Conservation (phyloP, 2,888 invertebrate species). For the Panzeria rudis region DNA sequence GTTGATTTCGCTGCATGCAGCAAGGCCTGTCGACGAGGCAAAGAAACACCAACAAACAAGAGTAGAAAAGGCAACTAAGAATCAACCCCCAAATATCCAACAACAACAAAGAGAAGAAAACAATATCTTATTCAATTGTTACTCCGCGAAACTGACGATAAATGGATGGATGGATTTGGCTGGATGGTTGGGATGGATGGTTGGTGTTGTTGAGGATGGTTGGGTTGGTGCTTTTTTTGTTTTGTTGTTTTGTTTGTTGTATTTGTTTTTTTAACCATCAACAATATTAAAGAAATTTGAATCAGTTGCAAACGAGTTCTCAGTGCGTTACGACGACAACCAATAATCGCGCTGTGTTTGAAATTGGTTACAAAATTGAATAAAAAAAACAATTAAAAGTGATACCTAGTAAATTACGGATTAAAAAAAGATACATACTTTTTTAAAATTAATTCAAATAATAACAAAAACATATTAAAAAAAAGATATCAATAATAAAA, state of each 20-base stretch:
- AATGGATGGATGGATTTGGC: constrained; percentile 38
- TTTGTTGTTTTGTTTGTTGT: constrained; percentile 38
- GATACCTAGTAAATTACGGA: constrained; percentile 28
- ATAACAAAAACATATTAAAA: constrained; percentile 1
- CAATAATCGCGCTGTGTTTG: constrained; percentile 63
- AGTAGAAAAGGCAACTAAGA: constrained; percentile 51
- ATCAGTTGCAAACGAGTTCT: constrained; percentile 84
- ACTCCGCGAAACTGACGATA: constrained; percentile 59
- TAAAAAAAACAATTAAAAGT: constrained; percentile 27
- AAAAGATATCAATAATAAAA: too few relatives aligned
- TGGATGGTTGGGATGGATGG: constrained; percentile 36
- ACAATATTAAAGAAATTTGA: constrained; percentile 78
- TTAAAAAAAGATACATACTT: constrained; percentile 14
- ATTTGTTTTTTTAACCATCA: constrained; percentile 66
- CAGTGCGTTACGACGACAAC: constrained; percentile 81
- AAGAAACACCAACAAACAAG: constrained; percentile 37
- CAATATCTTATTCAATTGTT: constrained; percentile 72
- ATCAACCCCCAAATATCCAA: constrained; percentile 63
- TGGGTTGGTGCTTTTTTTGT: constrained; percentile 51
- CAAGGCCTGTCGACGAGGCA: constrained; percentile 24
- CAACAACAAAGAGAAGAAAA: constrained; percentile 58
- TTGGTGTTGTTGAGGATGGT: constrained; percentile 58
- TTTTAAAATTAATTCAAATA: not conserved
- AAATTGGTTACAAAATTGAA: constrained; percentile 53
- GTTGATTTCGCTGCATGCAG: constrained; percentile 61